These are phyloP conservation scores for Aphis craccivora DNA, from an alignment of 1,140 invertebrate species.

Conservation along the genomic window DNA sequence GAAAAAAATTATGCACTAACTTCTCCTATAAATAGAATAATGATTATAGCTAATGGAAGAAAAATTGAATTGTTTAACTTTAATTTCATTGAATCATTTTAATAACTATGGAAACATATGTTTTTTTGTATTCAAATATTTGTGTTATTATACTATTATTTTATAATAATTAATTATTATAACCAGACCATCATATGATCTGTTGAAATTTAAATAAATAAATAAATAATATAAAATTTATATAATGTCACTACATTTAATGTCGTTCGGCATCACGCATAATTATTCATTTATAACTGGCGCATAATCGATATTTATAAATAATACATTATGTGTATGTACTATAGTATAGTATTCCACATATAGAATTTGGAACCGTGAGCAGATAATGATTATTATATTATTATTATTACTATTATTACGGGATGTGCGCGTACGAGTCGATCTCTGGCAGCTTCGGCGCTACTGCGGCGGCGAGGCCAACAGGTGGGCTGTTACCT, in stretches of 20 bases:
- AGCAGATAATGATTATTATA: conserved; percentile 18
- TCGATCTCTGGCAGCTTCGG: conserved; percentile 8
- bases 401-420: background rate
- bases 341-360: background rate
- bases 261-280: background rate
- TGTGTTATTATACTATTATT: no score
- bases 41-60: no score
- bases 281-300: background rate
- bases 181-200: no score
- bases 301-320: background rate
- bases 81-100: no score
- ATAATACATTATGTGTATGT: background rate
- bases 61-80: no score
- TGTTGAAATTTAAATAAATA: no score
- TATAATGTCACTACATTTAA: no score
- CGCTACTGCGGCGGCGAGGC: background rate
- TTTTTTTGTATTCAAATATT: no score
- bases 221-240: background rate
- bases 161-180: no score
- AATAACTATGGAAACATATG: no score
- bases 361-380: background rate
- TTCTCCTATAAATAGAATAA: no score
- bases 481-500: background rate
- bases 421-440: background rate
- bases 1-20: no score